Base-by-base conservation (phyloP, 2,888 invertebrate species). In the Troides helena region DNA sequence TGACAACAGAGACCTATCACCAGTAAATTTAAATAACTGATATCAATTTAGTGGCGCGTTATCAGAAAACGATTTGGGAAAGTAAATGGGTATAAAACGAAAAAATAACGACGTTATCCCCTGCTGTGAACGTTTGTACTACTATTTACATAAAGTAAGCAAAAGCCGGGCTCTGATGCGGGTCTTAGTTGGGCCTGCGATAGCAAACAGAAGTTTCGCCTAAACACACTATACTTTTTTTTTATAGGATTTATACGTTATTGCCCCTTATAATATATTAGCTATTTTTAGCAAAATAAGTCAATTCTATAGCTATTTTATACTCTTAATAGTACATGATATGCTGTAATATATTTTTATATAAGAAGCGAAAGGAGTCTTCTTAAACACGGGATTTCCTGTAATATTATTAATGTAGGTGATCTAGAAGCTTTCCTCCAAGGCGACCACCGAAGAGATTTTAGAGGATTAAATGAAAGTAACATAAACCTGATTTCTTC, bases 111-210 rank as follows among this genome's bases (percentile, higher is more conserved):
- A 66, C 58, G 68, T 63, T 46, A 69, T 65, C 69, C 62, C 69
- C 69, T 56, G 53, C 66, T 62, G 66, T 66, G 62, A 66, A 66
- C 58, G 69, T 70, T 70, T 66, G 58, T 62, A 65, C 69, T 62
- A 66, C 50, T 70, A 70, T 70, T 70, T 70, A 70, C 69, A 70
- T 70, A 70, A 70, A 70, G 66, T 66, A 70, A 70, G 66, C 69
- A 65, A 69, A 65, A 69, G 69, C 64, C 65, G 65, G 65, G 60
- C 69, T 57, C 62, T 46, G 66, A 66, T 70, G 69, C 69, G 69
- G 69, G 69, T 70, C 69, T 58, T 66, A 62, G 62, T 65, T 43
- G 62, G 65, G 69, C 61, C 58, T 46, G 57, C 36, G 58, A 66
- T 39, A 50, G 66, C 58, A 70, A 70, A 70, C 69, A 69, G 61